Percentiles rank a stretch among this genome's conserved stretches.
Conservation (phyloP, 1,140 invertebrate species). For the Diploscapter pachys region DNA sequence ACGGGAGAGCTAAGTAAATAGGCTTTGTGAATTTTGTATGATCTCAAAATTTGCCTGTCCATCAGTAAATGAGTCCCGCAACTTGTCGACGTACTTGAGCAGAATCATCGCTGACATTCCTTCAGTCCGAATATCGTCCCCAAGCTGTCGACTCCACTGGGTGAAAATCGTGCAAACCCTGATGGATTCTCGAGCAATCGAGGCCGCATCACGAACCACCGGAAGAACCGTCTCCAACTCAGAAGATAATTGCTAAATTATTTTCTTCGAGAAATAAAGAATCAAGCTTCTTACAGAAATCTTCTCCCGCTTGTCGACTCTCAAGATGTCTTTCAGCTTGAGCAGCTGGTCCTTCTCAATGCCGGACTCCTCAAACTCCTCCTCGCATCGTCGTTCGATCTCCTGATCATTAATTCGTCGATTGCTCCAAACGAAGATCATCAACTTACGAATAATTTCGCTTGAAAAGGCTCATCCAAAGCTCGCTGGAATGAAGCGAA, state of each 20-base stretch:
- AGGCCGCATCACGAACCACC: slow-evolving; percentile 31
- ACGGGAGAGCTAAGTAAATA: slow-evolving; percentile 5
- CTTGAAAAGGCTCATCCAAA: slow-evolving; percentile 16
- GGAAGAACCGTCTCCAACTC: slow-evolving; percentile 35
- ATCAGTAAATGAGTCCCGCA: slow-evolving; percentile 5
- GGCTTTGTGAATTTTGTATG: background rate
- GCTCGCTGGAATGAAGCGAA: slow-evolving; percentile 8
- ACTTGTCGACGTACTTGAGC: slow-evolving; percentile 13
- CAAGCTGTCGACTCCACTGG: slow-evolving; percentile 34
- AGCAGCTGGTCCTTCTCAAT: slow-evolving; percentile 15
- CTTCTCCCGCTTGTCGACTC: slow-evolving; percentile 4
- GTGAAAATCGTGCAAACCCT: slow-evolving; percentile 38
- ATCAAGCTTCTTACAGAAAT: background rate
- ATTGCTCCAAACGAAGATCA: background rate
- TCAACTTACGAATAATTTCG: slow-evolving; percentile 8
- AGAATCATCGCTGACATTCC: slow-evolving; percentile 1
- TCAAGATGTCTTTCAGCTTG: background rate
- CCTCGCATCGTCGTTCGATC: slow-evolving; percentile 17
- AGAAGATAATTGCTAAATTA: slow-evolving; percentile 27
- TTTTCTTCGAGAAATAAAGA: slow-evolving; percentile 19
- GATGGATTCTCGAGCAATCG: slow-evolving; percentile 38
- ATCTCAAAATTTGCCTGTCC: background rate
- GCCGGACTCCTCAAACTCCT: slow-evolving; percentile 8
- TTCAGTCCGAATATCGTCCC: slow-evolving; percentile 15
- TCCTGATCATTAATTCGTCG: slow-evolving; percentile 2